phyloP scores from a whole-genome alignment of 2,888 invertebrate species.

The Dryomyza anilis region DNA sequence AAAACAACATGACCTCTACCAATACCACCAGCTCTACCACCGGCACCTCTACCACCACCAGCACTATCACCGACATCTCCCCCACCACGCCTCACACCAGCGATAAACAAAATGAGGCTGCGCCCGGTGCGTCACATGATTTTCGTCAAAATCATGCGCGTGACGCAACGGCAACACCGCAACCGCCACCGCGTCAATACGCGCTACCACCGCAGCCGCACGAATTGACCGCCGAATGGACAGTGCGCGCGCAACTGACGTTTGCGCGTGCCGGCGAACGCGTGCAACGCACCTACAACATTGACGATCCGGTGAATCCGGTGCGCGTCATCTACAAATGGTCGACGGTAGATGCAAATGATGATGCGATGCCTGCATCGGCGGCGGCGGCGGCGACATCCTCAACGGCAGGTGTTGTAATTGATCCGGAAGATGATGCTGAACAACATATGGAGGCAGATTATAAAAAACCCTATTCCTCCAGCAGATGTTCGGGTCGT shows the following conservation, averaged over 20 bases:
- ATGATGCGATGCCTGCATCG: conserved; percentile 11
- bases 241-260: conserved; percentile 72
- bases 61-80: background rate
- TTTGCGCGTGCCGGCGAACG: conserved; percentile 63
- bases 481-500: conserved; percentile 60
- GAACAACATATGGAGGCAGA: conserved; percentile 22
- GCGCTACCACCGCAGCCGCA: conserved; percentile 45
- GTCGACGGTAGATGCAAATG: conserved; percentile 63
- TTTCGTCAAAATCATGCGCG: conserved; percentile 27
- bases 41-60: background rate
- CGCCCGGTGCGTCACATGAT: conserved; percentile 24
- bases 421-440: conserved; percentile 24
- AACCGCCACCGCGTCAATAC: background rate
- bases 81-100: background rate
- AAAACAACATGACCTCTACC: background rate
- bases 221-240: conserved; percentile 68
- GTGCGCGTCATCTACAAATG: conserved; percentile 61
- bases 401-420: no score
- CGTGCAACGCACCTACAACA: conserved; percentile 48
- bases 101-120: conserved; percentile 28
- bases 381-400: background rate
- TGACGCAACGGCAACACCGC: background rate
- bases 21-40: background rate
- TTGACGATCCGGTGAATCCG: conserved; percentile 56
- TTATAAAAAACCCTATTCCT: conserved; percentile 35